Base-by-base conservation (phyloP, 2,888 invertebrate species). In the Fragum fragum region DNA sequence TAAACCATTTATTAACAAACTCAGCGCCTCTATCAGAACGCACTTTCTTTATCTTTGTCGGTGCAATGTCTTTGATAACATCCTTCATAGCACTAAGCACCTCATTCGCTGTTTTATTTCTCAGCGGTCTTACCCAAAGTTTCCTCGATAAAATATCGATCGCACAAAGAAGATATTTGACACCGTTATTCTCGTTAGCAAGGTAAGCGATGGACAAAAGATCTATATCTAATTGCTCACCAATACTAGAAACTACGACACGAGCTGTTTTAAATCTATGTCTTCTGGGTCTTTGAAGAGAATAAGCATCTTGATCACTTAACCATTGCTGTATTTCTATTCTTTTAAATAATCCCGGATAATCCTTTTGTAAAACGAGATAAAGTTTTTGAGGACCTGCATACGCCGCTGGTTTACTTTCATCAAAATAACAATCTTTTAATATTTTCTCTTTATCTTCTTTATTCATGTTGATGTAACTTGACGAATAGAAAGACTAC, bases 81-180 rank as follows among this genome's bases (percentile, higher is more conserved):
- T 42, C 47, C 57, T 72, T 69, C 53, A 80, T 47, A 53, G 73
- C 80, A 16, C 42, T 23, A n/a, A 80, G 66, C 1, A 80, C 76
- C n/a, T 21, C n/a, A 59, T 75, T 70, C 1, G 63, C 79, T 11
- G 72, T 76, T 59, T 75, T 80, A 55, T 79, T 71, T 78, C 73
- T 72, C 61, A 82, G 42, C 21, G 77, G 78, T 76, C 61, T 57
- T 16, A 85, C 73, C 77, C 81, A 82, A 6, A 85, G 70, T 66
- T 81, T 73, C 66, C 81, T 73, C 14, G 70, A 63, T 3, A 81
- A 68, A 26, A 81, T 76, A 47, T 85, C 81, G 29, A 85, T 76
- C 1, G 59, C 81, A 57, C 42, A 79, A 16, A 85, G 63, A 53
- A 82, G 23, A 70, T 76, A 83, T 23, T 73, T 55, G 36, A 81